These are phyloP conservation scores for Cyclophora punctaria DNA, from an alignment of 2,888 invertebrate species.

Conservation along the genomic window DNA sequence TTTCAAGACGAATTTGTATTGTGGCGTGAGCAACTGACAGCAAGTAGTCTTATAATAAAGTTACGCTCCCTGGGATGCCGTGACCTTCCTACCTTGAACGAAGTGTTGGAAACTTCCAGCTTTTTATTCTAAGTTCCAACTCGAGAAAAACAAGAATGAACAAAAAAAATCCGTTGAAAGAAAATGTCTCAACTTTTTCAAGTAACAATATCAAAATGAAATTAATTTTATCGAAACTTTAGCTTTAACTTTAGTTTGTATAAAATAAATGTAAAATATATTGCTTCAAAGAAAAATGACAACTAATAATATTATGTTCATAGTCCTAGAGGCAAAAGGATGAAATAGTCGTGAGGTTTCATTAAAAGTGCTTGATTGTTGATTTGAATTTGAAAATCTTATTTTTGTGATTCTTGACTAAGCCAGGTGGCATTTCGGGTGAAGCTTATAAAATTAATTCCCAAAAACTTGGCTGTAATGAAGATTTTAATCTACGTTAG, in stretches of 20 bases:
- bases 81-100: slow-evolving; percentile 39
- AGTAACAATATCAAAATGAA: slow-evolving; percentile 11
- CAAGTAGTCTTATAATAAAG: slow-evolving; percentile 41
- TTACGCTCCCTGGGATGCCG: slow-evolving; percentile 40
- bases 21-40: slow-evolving; percentile 46
- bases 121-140: slow-evolving; percentile 46
- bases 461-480: slow-evolving; percentile 58
- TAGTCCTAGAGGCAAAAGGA: too few relatives aligned
- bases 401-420: slow-evolving; percentile 30
- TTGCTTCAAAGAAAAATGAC: too few relatives aligned
- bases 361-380: slow-evolving; percentile 11
- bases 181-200: slow-evolving; percentile 24
- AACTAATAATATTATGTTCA: too few relatives aligned
- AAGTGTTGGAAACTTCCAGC: slow-evolving; percentile 44
- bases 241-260: too few relatives aligned
- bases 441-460: slow-evolving; percentile 57
- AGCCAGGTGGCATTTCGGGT: slow-evolving; percentile 33
- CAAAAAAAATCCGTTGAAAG: slow-evolving; percentile 28
- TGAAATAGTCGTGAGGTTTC: neutral
- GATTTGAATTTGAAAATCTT: slow-evolving; percentile 19
- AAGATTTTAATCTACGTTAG: slow-evolving; percentile 61
- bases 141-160: slow-evolving; percentile 39
- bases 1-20: slow-evolving; percentile 52
- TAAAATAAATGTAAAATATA: too few relatives aligned
- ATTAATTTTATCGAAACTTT: too few relatives aligned